Conservation (phyloP, 2,113 vertebrate genomes). For the Platycercus adscitus region DNA sequence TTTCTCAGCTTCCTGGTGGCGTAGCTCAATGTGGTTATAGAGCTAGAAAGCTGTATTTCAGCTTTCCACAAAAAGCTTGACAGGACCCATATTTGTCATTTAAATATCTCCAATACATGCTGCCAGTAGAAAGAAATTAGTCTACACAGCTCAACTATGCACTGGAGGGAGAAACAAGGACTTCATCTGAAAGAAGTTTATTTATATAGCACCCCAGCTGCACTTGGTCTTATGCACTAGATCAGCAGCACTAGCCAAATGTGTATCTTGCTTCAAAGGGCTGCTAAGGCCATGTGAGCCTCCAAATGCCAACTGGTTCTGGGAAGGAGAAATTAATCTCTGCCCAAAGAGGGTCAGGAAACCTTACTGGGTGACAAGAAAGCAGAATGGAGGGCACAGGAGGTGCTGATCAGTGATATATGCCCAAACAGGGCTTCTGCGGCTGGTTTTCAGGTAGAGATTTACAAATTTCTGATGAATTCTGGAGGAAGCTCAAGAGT, state of each 20-base stretch:
- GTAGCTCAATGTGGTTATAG: neutral
- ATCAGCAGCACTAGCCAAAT: neutral
- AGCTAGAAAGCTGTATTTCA: neutral
- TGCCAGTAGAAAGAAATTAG: neutral
- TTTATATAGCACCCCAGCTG: neutral
- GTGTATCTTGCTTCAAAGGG: neutral
- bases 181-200: neutral
- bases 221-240: neutral
- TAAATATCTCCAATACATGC: neutral
- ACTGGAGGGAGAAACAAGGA: neutral
- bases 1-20: neutral
- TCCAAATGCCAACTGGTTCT: accelerated
- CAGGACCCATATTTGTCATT: neutral
- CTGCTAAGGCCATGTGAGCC: accelerated
- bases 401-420: neutral
- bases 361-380: neutral
- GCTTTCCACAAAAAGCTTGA: neutral
- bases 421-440: neutral
- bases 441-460: neutral
- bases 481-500: neutral
- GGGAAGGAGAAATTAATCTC: neutral
- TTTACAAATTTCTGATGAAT: neutral
- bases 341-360: neutral
- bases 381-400: neutral
- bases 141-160: neutral